These are phyloP conservation scores for Nomada ferruginata DNA, from an alignment of 2,888 invertebrate genomes.

Conservation along the genomic window DNA sequence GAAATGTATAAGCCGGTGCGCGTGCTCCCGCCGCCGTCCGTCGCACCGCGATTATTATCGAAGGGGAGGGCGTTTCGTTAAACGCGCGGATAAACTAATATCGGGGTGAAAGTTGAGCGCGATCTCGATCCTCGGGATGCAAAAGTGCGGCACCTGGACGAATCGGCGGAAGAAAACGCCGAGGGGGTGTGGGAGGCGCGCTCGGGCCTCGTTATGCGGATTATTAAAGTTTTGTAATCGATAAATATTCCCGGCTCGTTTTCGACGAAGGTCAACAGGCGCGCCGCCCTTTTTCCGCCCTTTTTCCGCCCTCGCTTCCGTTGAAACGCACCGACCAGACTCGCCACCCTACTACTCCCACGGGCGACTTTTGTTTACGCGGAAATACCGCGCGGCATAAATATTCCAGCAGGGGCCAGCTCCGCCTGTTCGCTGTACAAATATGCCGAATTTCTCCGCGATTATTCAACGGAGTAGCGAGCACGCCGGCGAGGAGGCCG, in stretches of 20 bases:
- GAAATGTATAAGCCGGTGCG: constrained; percentile 41
- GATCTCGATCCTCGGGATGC: constrained; percentile 10
- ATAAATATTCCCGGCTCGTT: constrained; percentile 36
- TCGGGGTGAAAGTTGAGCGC: constrained; percentile 39
- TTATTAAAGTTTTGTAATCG: constrained; percentile 54
- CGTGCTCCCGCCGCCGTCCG: constrained; percentile 2
- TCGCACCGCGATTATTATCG: constrained; percentile 48
- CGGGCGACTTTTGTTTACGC: constrained; percentile 48
- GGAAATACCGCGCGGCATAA: constrained; percentile 44
- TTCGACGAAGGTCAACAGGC: constrained; percentile 35
- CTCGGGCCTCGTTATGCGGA: constrained; percentile 10
- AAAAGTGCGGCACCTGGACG: background rate
- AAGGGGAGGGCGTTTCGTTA: constrained; percentile 46
- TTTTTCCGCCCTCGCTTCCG: constrained; percentile 23
- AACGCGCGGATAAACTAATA: constrained; percentile 50
- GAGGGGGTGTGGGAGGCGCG: background rate
- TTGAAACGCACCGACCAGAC: background rate
- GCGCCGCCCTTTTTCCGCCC: constrained; percentile 19
- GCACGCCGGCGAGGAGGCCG: background rate
- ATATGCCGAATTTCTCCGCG: constrained; percentile 51
- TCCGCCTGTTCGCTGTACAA: constrained; percentile 54
- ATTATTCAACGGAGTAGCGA: constrained; percentile 37
- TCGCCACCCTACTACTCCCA: background rate
- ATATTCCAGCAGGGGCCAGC: constrained; percentile 39
- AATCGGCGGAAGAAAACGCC: constrained; percentile 12